A percentile compares a stretch with the other conserved stretches of the same genome.
These are phyloP conservation scores for Pteronura brasiliensis DNA, from an alignment of 2,113 vertebrate genomes.

Conservation along the genomic window DNA sequence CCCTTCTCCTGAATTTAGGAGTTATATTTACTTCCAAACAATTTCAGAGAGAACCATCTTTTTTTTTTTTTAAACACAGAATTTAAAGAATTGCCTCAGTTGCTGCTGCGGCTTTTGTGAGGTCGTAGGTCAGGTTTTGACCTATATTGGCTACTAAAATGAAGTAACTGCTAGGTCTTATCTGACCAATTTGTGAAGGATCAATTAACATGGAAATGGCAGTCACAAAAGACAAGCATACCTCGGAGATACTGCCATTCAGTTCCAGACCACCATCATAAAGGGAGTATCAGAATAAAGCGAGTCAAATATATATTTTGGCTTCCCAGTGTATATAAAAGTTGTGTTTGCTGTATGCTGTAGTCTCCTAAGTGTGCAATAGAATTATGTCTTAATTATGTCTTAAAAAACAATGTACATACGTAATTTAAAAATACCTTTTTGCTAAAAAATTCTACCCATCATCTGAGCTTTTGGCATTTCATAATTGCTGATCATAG, in stretches of 20 bases:
- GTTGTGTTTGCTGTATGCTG: not conserved
- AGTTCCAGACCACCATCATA: not conserved
- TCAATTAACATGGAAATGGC: not conserved
- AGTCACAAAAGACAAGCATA: not conserved
- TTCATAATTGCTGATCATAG: not conserved
- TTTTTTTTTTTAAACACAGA: not conserved
- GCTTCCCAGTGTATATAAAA: not conserved
- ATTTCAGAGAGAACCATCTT: not conserved
- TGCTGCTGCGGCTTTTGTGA: not conserved
- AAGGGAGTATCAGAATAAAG: not conserved
- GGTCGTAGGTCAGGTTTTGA: not conserved
- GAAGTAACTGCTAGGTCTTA: not conserved
- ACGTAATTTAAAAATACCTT: not conserved
- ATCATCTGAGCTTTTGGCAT: not conserved
- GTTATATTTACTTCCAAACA: not conserved
- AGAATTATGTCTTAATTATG: not conserved
- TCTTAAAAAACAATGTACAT: not conserved
- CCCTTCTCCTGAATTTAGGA: not conserved
- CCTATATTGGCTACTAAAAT: not conserved
- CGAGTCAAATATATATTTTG: not conserved
- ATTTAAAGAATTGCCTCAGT: not conserved
- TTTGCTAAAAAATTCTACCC: not conserved
- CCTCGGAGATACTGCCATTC: not conserved
- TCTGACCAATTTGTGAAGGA: not conserved
- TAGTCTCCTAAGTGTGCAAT: not conserved